Percentiles rank a stretch among this genome's conserved stretches.
Conservation (phyloP, 2,797 vertebrate genomes). For the Euphonia xanthogaster region DNA sequence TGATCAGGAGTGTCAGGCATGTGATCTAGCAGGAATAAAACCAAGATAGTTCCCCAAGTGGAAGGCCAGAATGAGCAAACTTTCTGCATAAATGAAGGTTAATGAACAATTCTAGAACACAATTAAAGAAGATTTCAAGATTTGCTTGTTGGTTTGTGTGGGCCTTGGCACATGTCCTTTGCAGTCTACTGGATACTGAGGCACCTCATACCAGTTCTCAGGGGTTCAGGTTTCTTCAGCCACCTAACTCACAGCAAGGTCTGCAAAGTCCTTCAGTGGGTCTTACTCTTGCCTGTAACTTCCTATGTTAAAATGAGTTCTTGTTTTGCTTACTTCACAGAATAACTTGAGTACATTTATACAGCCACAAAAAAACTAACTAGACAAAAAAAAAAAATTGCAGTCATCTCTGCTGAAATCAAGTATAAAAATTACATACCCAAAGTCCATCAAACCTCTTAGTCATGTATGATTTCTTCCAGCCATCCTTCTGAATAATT, state of each 20-base stretch:
- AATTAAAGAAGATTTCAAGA: not conserved
- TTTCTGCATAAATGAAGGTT: not conserved
- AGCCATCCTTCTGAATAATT: not conserved
- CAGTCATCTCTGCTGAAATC: not conserved
- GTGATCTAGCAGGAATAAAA: not conserved
- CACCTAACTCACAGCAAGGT: not conserved
- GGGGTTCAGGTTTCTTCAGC: not conserved
- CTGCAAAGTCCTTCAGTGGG: not conserved
- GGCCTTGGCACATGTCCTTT: not conserved
- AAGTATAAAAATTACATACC: not conserved
- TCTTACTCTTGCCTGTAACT: not conserved
- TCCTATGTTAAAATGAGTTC: not conserved
- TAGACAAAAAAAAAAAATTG: not conserved
- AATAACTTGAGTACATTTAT: not conserved
- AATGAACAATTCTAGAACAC: not conserved
- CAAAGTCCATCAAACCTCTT: not conserved
- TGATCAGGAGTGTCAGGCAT: not conserved
- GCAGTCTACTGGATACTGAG: not conserved
- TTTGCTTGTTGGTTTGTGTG: not conserved
- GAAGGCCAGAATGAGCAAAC: not conserved
- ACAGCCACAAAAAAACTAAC: not conserved
- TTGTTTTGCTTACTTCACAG: not conserved
- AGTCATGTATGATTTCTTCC: not conserved
- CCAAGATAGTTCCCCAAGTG: not conserved
- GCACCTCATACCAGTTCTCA: not conserved